Conservation (phyloP, 2,888 invertebrate genomes). For the Ischnus inquisitorius region DNA sequence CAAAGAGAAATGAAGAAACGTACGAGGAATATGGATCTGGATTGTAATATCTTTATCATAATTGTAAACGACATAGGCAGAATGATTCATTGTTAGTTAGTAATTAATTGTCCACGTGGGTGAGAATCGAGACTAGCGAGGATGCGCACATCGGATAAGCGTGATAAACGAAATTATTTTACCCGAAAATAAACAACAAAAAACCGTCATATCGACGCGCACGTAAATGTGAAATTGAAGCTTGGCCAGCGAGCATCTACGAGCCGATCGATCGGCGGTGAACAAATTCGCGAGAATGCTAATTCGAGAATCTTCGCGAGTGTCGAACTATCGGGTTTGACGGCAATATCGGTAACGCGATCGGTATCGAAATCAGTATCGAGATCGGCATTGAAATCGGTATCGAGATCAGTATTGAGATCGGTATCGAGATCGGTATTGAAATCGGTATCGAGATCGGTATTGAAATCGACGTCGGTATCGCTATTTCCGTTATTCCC, state of each 20-base stretch:
- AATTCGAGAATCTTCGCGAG: background rate
- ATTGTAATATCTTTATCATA: constrained; percentile 72
- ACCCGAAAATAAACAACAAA: no score
- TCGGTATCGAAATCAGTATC: background rate
- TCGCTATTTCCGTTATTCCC: background rate
- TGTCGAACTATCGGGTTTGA: background rate
- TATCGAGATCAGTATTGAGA: background rate
- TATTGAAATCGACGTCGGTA: no score
- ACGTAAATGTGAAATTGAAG: background rate
- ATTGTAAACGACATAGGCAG: constrained; percentile 69
- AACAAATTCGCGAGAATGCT: background rate
- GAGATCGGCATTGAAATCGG: background rate
- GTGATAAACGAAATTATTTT: background rate
- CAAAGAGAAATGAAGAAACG: constrained; percentile 48
- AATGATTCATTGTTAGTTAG: constrained; percentile 76
- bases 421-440: background rate
- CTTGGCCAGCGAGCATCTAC: constrained; percentile 13
- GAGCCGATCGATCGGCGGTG: background rate
- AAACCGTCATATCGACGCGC: background rate
- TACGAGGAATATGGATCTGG: constrained; percentile 68
- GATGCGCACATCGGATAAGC: constrained; percentile 39
- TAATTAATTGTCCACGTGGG: constrained; percentile 75
- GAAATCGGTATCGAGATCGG: background rate
- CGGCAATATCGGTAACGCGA: background rate
- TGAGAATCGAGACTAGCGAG: constrained; percentile 39